Evolutionary conservation across 2,113 vertebrate species (phyloP), one percentile per base, ranked within the genome.

Genomic region (Melanocharis versteri): DNA sequence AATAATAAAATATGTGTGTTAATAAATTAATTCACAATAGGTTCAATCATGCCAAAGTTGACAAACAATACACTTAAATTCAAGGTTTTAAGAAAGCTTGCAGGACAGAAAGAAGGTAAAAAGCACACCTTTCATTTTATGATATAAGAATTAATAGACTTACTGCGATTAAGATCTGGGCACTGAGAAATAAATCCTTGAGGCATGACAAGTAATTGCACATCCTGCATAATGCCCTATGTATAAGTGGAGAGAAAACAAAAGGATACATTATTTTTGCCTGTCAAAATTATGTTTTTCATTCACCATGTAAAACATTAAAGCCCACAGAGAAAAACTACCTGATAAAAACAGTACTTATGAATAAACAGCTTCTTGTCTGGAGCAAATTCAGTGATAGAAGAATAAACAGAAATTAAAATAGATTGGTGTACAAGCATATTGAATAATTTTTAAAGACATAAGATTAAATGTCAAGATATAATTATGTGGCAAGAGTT

Each of bases 81-180:
- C 53, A 75, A 81, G 26, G 35, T 60, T 96, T 96, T 92, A 96
- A 93, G 50, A 73, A 86, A 79, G 56, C 45, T 92, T 65, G 30
- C 45, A 69, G 19, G 30, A 86, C n/a, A 94, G 72, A 95, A 97
- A 97, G 70, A 73, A 94, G 89, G 47, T 66, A 95, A 72, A 80
- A 94, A 93, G 11, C 30, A 95, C 40, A 95, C 15, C 45, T 92
- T 89, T 87, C 37, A 87, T 95, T 91, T 95, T 56, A 92, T 9
- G 28, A 62, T 35, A 13, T 11, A 93, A 96, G 72, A 97, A 95
- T 85, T 77, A 96, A 90, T 28, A 89, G 83, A 99, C 99, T 98
- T 98, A 99, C 99, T 99, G 97, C 99, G 99, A 98, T 99, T 99
- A 75, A 99, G 99, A 97, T 99, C 99, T 71, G 99, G 99, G 95